phyloP scores from a whole-genome alignment of 2,888 invertebrate genomes.

The Lissocephala sabroskyi region DNA sequence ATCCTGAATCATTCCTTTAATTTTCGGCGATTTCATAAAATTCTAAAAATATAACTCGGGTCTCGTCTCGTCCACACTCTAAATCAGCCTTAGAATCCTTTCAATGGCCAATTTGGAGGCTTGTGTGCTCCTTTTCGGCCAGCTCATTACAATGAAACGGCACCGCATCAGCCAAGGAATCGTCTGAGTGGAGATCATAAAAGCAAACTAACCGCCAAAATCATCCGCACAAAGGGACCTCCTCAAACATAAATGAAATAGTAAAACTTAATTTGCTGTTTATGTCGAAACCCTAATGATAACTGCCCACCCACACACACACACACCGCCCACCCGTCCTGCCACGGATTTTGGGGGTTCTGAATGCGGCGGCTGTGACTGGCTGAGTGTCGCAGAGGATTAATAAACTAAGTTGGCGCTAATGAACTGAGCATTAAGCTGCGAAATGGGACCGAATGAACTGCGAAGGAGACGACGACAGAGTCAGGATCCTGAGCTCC shows the following conservation, averaged over 20 bases:
- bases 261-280: slow-evolving; percentile 61
- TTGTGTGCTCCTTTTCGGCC: no score
- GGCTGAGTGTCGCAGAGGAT: slow-evolving; percentile 37
- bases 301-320: no score
- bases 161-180: slow-evolving; percentile 15
- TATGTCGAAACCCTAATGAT: slow-evolving; percentile 50
- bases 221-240: slow-evolving; percentile 6
- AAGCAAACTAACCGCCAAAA: slow-evolving; percentile 10
- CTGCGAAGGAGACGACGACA: slow-evolving; percentile 10
- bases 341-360: background rate
- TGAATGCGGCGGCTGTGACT: background rate
- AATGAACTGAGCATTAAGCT: slow-evolving; percentile 50
- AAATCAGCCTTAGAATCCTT: no score
- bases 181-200: slow-evolving; percentile 9
- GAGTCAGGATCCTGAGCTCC: background rate
- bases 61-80: no score
- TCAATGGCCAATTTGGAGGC: no score
- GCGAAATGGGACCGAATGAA: slow-evolving; percentile 30
- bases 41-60: no score
- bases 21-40: no score
- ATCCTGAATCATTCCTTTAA: no score
- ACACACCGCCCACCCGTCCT: no score
- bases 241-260: slow-evolving; percentile 36
- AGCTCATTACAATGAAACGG: slow-evolving; percentile 44
- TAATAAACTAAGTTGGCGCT: slow-evolving; percentile 55